phyloP scores from a whole-genome alignment of 2,113 vertebrate genomes.

The Ondatra zibethicus region DNA sequence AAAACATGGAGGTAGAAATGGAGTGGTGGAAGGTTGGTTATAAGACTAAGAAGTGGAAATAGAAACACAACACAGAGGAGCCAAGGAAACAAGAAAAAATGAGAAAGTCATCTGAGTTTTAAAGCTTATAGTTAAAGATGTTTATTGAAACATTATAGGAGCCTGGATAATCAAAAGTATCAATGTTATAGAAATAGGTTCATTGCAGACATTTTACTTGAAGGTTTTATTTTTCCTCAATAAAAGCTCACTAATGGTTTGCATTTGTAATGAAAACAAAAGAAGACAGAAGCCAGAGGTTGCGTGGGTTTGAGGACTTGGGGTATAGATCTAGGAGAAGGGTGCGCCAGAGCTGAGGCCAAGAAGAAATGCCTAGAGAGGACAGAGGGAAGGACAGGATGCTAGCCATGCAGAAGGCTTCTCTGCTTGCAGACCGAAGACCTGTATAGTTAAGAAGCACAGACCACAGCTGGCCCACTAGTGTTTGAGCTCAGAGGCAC shows the following conservation, averaged over 20 bases:
- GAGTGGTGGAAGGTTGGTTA: not conserved
- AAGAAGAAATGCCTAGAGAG: not conserved
- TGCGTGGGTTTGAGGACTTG: not conserved
- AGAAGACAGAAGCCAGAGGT: not conserved
- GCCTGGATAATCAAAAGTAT: too few relatives aligned
- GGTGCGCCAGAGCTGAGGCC: not conserved
- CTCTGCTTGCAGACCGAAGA: not conserved
- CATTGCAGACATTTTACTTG: not conserved
- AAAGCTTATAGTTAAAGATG: not conserved
- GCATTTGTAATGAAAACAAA: conserved; percentile 4
- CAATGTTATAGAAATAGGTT: too few relatives aligned
- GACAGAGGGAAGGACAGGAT: not conserved
- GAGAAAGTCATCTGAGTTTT: not conserved
- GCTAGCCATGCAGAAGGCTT: too few relatives aligned
- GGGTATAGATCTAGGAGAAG: not conserved
- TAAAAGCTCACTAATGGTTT: not conserved
- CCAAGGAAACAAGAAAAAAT: not conserved
- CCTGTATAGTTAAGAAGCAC: not conserved
- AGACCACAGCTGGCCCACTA: not conserved
- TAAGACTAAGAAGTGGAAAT: not conserved
- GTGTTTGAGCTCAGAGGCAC: conserved; percentile 73
- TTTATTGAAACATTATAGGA: not conserved
- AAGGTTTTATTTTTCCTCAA: not conserved
- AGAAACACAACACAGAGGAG: not conserved
- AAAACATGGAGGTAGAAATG: not conserved